Percentiles rank a stretch among this genome's conserved stretches.
These are phyloP conservation scores for Nomada lathburiana DNA, from an alignment of 2,888 invertebrate genomes.

Conservation along the genomic window DNA sequence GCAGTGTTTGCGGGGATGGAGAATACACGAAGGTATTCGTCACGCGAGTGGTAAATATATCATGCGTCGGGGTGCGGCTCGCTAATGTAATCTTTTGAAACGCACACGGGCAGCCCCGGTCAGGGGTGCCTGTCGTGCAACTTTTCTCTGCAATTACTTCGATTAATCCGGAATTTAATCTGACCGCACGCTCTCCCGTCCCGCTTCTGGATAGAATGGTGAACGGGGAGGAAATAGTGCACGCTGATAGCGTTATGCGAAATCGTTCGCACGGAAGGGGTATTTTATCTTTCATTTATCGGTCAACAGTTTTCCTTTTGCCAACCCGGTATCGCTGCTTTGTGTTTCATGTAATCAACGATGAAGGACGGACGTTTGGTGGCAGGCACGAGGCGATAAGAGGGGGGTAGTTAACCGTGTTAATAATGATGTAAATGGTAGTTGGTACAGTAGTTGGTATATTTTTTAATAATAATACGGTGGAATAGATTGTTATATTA, in stretches of 20 bases:
- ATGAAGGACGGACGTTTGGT: neutral
- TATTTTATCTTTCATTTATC: neutral
- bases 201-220: slow-evolving; percentile 5
- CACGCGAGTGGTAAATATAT: slow-evolving; percentile 69
- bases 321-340: slow-evolving; percentile 1
- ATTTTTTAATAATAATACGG: too few species aligned
- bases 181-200: slow-evolving; percentile 9
- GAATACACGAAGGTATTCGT: slow-evolving; percentile 53
- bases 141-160: slow-evolving; percentile 53
- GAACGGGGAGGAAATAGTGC: neutral
- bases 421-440: neutral
- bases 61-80: slow-evolving; percentile 50
- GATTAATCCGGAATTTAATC: slow-evolving; percentile 65
- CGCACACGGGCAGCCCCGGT: slow-evolving; percentile 9
- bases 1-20: neutral
- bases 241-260: slow-evolving; percentile 23
- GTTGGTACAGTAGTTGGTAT: too few species aligned
- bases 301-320: too few species aligned
- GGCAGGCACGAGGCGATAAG: slow-evolving; percentile 12
- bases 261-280: slow-evolving; percentile 14
- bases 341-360: slow-evolving; percentile 13
- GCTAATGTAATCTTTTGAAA: slow-evolving; percentile 55
- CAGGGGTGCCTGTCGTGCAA: slow-evolving; percentile 18
- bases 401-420: neutral
- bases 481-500: too few species aligned